phyloP scores from a whole-genome alignment of 2,797 vertebrate genomes.

The Gila robusta region DNA sequence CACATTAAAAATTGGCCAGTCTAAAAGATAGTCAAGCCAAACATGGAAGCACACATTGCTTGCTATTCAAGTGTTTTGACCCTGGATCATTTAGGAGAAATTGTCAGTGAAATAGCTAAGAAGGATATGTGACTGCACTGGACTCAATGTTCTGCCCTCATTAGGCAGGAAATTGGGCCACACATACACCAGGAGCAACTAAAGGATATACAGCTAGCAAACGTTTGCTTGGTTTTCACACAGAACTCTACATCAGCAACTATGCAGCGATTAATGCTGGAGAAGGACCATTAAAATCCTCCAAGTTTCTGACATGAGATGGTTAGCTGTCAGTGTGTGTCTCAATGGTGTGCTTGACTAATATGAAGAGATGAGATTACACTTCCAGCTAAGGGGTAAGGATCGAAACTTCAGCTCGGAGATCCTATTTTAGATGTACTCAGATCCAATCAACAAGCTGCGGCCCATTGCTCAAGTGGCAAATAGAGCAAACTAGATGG shows the following conservation, averaged over 20 bases:
- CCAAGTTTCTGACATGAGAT: slow-evolving; percentile 43
- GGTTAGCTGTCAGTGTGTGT: slow-evolving; percentile 41
- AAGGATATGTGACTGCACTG: slow-evolving; percentile 36
- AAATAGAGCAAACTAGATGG: slow-evolving; percentile 7
- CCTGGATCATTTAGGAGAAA: slow-evolving; percentile 33
- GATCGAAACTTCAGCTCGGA: slow-evolving; percentile 23
- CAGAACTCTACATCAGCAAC: slow-evolving; percentile 15
- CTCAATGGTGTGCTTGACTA: slow-evolving; percentile 38
- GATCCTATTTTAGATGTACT: slow-evolving; percentile 40
- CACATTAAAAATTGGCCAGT: background rate
- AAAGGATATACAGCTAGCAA: slow-evolving; percentile 36
- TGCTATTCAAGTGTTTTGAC: slow-evolving; percentile 45
- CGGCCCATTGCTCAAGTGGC: slow-evolving; percentile 16
- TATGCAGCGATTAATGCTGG: slow-evolving; percentile 46
- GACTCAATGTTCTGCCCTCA: slow-evolving; percentile 35
- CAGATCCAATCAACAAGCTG: slow-evolving; percentile 36
- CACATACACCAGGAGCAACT: slow-evolving; percentile 16
- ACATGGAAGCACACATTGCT: background rate
- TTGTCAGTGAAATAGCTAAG: slow-evolving; percentile 38
- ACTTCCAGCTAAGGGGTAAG: slow-evolving; percentile 44
- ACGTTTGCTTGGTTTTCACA: slow-evolving; percentile 39
- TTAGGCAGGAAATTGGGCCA: slow-evolving; percentile 26
- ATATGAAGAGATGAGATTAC: slow-evolving; percentile 50
- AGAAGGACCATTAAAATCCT: slow-evolving; percentile 47
- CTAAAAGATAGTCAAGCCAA: background rate